Evolutionary conservation across 2,113 vertebrate genomes (phyloP).

Genomic region (Conger conger): DNA sequence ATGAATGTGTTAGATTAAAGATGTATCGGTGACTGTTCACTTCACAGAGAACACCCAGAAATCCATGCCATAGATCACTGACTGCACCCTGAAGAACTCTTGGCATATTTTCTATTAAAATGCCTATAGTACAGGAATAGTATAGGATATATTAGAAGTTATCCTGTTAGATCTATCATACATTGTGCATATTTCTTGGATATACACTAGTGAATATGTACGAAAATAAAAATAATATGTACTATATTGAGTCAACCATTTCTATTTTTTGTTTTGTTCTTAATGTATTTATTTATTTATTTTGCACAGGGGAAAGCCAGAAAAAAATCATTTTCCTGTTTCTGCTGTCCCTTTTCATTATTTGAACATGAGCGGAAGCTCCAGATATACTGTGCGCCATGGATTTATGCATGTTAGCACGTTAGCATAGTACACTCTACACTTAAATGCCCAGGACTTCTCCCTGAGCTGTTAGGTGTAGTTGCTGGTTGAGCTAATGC

Average conservation of each 20-base stretch:
- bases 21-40: slow-evolving; percentile 25
- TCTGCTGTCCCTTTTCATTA: slow-evolving; percentile 7
- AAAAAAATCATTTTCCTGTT: neutral
- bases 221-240: neutral
- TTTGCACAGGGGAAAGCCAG: neutral
- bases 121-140: neutral
- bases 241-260: neutral
- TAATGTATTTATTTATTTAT: too few species aligned
- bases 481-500: slow-evolving; percentile 8
- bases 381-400: neutral
- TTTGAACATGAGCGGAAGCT: neutral
- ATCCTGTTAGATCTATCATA: neutral
- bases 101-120: slow-evolving; percentile 35
- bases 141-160: neutral
- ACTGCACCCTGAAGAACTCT: neutral
- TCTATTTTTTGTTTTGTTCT: neutral
- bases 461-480: slow-evolving; percentile 17
- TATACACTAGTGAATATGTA: neutral
- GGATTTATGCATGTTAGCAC: neutral
- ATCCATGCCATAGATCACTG: slow-evolving; percentile 19
- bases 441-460: slow-evolving; percentile 13
- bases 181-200: neutral
- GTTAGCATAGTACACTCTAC: neutral
- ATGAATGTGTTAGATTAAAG: slow-evolving; percentile 70
- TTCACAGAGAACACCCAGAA: neutral